Evolutionary conservation across 2,113 vertebrate genomes (phyloP).

Genomic region (Miniopterus natalensis): DNA sequence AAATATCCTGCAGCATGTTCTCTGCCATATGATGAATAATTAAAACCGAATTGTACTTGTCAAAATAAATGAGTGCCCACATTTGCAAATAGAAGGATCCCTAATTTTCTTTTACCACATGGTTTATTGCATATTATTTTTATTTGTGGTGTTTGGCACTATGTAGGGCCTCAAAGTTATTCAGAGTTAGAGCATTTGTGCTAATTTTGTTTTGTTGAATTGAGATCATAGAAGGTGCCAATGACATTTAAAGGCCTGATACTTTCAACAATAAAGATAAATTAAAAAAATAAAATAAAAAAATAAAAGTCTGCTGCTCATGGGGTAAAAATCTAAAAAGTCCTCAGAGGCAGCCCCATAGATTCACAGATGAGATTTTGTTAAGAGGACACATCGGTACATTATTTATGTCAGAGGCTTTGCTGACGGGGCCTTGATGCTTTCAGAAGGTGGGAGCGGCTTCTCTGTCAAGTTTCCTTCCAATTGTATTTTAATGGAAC

Average conservation of each 20-base stretch:
- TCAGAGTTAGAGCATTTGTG: background rate
- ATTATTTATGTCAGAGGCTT: background rate
- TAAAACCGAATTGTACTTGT: constrained; percentile 62
- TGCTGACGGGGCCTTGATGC: background rate
- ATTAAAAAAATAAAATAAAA: no score
- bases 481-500: background rate
- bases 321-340: background rate
- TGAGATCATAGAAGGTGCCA: background rate
- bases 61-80: constrained; percentile 48
- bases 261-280: no score
- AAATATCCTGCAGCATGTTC: background rate
- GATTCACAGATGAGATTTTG: background rate
- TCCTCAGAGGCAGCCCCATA: background rate
- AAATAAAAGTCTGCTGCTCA: background rate
- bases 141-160: constrained; percentile 32
- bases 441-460: background rate
- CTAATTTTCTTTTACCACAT: background rate
- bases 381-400: background rate
- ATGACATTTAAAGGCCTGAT: background rate
- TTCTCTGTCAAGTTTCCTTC: background rate
- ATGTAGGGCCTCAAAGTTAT: background rate
- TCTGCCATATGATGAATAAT: constrained; percentile 61
- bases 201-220: background rate
- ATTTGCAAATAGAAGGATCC: constrained; percentile 11
- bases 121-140: background rate